Conservation (phyloP, 1,140 invertebrate genomes). For the Micrasema longulum region DNA sequence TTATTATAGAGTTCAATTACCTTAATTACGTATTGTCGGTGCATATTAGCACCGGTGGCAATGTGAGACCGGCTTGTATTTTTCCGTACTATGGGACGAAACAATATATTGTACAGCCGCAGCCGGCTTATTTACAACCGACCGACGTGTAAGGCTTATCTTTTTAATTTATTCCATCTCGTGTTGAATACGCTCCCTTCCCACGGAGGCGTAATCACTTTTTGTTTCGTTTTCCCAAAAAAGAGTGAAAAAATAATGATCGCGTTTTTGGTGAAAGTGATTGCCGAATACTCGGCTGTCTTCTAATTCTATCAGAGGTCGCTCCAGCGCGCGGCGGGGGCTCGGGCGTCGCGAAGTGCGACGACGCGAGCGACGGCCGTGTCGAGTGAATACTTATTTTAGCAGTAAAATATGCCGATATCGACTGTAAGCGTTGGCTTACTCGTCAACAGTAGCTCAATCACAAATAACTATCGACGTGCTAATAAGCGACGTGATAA, state of each 20-base stretch:
- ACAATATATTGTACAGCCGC: neutral
- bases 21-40: conserved; percentile 26
- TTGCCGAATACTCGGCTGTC: too few relatives aligned
- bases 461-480: too few relatives aligned
- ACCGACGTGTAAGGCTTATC: neutral
- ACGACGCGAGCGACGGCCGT: too few relatives aligned
- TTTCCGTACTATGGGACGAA: neutral
- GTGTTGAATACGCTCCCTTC: conserved; percentile 21
- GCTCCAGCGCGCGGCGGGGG: too few relatives aligned
- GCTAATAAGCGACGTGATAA: too few relatives aligned
- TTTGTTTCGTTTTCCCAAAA: conserved; percentile 33
- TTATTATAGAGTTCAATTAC: conserved; percentile 27
- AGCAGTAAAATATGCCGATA: too few relatives aligned
- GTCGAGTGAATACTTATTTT: too few relatives aligned
- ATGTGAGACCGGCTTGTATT: conserved; percentile 9
- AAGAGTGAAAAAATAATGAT: neutral
- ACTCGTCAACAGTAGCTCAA: too few relatives aligned
- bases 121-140: neutral
- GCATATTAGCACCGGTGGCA: conserved; percentile 3
- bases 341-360: too few relatives aligned
- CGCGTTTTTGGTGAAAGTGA: neutral
- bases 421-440: too few relatives aligned
- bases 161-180: conserved; percentile 19
- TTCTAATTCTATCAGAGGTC: too few relatives aligned
- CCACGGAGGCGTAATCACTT: conserved; percentile 31